These are phyloP conservation scores for Nephrotoma flavescens DNA, from an alignment of 2,888 invertebrate genomes.

Conservation along the genomic window DNA sequence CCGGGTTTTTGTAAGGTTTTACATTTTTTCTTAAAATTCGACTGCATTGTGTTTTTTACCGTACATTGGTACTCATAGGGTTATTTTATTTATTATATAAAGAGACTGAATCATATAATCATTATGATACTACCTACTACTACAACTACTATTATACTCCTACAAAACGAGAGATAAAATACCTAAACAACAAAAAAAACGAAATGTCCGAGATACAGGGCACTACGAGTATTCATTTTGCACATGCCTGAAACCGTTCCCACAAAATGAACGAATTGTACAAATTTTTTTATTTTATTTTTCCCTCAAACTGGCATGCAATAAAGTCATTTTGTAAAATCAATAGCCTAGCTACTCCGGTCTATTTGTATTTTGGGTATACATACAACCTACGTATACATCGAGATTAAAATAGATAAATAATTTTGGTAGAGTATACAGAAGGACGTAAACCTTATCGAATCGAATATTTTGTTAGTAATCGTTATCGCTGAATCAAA, in stretches of 20 bases:
- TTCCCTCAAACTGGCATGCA: not conserved
- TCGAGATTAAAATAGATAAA: not conserved
- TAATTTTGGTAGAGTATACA: not conserved
- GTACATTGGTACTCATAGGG: not conserved
- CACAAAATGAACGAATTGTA: not conserved
- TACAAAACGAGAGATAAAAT: not conserved
- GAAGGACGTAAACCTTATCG: not conserved
- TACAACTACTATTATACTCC: not conserved
- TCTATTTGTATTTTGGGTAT: not conserved
- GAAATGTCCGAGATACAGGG: not conserved
- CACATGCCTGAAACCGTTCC: not conserved
- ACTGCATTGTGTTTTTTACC: not conserved
- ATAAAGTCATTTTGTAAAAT: not conserved
- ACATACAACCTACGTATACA: too few species aligned
- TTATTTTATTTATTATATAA: not conserved
- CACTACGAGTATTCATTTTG: not conserved
- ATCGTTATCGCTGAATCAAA: not conserved
- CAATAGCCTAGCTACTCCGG: not conserved
- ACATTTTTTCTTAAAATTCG: not conserved
- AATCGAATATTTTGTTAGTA: not conserved
- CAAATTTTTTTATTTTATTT: not conserved
- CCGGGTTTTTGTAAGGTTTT: not conserved
- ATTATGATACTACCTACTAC: not conserved
- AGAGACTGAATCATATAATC: not conserved
- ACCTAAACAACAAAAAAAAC: not conserved